Conservation (phyloP, 2,888 invertebrate genomes). For the Trissolcus japonicus region DNA sequence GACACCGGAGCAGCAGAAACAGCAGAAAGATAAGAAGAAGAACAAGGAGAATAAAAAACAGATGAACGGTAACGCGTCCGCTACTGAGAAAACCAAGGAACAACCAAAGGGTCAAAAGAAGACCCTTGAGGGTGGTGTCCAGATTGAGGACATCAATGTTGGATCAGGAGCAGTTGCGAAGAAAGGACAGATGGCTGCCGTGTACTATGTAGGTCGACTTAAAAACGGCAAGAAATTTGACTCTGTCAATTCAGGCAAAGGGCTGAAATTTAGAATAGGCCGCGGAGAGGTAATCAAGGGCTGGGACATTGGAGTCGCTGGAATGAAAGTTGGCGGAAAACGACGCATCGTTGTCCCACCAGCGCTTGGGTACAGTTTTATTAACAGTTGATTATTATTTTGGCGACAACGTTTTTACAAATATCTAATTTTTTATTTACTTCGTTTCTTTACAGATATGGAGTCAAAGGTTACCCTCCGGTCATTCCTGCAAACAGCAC, state of each 20-base stretch:
- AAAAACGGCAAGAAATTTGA: conserved; percentile 94
- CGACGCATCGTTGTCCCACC: conserved; percentile 90
- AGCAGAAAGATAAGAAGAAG: conserved; percentile 56
- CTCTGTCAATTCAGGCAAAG: conserved; percentile 84
- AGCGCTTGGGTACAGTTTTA: conserved; percentile 85
- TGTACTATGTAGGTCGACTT: conserved; percentile 91
- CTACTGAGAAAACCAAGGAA: conserved; percentile 23
- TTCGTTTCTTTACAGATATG: conserved; percentile 79
- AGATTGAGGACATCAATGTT: conserved; percentile 86
- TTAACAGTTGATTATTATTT: background rate
- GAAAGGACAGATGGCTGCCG: conserved; percentile 84
- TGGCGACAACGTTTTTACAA: background rate
- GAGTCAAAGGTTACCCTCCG: conserved; percentile 87
- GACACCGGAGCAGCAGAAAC: too few relatives aligned
- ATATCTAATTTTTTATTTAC: conserved; percentile 2
- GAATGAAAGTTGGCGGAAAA: conserved; percentile 97
- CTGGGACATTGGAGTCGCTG: conserved; percentile 92
- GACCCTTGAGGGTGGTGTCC: conserved; percentile 85
- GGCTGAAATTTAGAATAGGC: conserved; percentile 91
- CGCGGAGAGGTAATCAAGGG: conserved; percentile 92
- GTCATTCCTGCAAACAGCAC: conserved; percentile 92
- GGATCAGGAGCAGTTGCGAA: conserved; percentile 89
- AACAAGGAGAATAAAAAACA: conserved; percentile 47
- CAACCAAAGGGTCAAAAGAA: conserved; percentile 60
- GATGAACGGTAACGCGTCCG: conserved; percentile 5